These are phyloP conservation scores for Pseudochirops cupreus DNA, from an alignment of 2,797 vertebrate genomes.

Conservation along the genomic window DNA sequence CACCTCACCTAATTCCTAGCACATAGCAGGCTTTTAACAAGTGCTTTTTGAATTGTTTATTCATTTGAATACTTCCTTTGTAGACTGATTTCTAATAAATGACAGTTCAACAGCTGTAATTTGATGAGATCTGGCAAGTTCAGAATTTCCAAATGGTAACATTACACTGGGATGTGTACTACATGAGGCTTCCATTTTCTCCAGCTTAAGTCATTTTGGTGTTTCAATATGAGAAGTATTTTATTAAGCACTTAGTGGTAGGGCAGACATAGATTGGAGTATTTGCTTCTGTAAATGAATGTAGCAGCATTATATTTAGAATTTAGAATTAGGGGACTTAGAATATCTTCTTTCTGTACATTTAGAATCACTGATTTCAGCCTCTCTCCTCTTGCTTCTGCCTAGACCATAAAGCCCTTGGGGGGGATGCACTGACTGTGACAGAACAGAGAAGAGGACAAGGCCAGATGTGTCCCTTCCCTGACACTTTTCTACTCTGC, in stretches of 20 bases:
- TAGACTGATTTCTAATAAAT: background rate
- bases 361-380: slow-evolving; percentile 4
- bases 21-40: background rate
- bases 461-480: background rate
- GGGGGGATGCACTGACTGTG: background rate
- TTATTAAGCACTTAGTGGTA: background rate
- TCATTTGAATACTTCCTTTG: background rate
- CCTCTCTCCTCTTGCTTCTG: background rate
- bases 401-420: background rate
- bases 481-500: background rate
- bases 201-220: background rate
- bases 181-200: background rate
- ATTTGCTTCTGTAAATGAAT: background rate
- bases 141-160: background rate
- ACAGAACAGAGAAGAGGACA: background rate
- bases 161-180: background rate
- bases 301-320: background rate
- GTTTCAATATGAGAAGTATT: background rate
- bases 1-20: background rate
- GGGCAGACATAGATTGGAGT: background rate
- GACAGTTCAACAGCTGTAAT: background rate
- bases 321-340: background rate
- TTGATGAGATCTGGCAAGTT: background rate
- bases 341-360: background rate
- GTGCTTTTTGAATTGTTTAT: background rate